phyloP scores from a whole-genome alignment of 2,888 invertebrate species.

The Rhingia rostrata region DNA sequence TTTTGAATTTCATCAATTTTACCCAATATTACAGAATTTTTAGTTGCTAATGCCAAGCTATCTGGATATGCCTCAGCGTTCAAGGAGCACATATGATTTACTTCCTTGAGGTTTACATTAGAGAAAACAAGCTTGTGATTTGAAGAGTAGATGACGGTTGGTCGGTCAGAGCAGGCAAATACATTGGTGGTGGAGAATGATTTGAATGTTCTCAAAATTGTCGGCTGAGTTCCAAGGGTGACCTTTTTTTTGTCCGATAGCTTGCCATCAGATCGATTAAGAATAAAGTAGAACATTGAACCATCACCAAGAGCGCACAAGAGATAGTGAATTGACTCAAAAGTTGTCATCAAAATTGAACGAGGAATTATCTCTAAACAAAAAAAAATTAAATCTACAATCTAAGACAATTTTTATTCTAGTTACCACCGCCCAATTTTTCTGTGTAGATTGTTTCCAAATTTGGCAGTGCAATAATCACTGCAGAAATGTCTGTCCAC shows the following conservation, averaged over 20 bases:
- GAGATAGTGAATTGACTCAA: slow-evolving; percentile 95
- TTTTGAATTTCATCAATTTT: slow-evolving; percentile 99
- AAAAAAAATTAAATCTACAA: slow-evolving; percentile 49
- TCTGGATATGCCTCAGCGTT: slow-evolving; percentile 98
- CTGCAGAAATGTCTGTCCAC: slow-evolving; percentile 98
- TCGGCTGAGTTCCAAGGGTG: slow-evolving; percentile 98
- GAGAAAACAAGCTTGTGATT: slow-evolving; percentile 99
- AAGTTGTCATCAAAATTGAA: slow-evolving; percentile 96
- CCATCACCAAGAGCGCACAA: slow-evolving; percentile 98
- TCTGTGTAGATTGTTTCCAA: slow-evolving; percentile 93
- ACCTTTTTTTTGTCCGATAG: slow-evolving; percentile 96
- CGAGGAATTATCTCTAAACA: slow-evolving; percentile 97
- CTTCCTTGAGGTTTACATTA: slow-evolving; percentile 97
- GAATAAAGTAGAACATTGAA: slow-evolving; percentile 96
- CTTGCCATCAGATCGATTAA: slow-evolving; percentile 89
- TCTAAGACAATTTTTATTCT: not conserved
- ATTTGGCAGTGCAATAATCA: slow-evolving; percentile 91
- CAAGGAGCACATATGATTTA: slow-evolving; percentile 98
- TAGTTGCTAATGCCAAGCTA: slow-evolving; percentile 84
- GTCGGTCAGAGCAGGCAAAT: slow-evolving; percentile 99
- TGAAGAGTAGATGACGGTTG: slow-evolving; percentile 99
- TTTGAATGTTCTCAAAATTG: slow-evolving; percentile 94
- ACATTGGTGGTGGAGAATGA: slow-evolving; percentile 96
- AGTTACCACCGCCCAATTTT: slow-evolving; percentile 88
- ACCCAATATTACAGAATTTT: slow-evolving; percentile 89